Evolutionary conservation across 2,113 vertebrate species (phyloP).

Genomic region (Ctenomys sociabilis): DNA sequence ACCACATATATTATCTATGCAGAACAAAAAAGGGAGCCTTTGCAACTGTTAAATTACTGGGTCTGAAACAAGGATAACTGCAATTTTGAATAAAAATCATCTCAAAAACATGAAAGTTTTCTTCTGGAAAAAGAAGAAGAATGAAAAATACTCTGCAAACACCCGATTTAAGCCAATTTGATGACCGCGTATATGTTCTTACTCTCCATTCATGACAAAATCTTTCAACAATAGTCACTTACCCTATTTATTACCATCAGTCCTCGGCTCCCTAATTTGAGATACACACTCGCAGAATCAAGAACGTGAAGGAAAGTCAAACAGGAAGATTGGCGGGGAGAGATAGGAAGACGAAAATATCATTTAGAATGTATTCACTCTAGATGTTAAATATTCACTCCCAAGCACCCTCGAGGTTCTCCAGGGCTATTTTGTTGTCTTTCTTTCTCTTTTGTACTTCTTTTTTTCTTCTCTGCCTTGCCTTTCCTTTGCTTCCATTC

Average conservation of each 20-base stretch:
- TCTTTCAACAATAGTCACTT: slow-evolving; percentile 22
- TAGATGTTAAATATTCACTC: background rate
- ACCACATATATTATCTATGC: slow-evolving; percentile 64
- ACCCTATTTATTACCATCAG: slow-evolving; percentile 16
- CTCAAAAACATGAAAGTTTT: slow-evolving; percentile 64
- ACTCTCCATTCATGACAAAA: slow-evolving; percentile 26
- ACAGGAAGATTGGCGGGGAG: background rate
- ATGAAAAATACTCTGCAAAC: background rate
- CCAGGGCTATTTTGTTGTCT: background rate
- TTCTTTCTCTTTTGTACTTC: background rate
- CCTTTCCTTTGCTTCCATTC: background rate
- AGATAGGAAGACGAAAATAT: background rate
- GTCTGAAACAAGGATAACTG: slow-evolving; percentile 59
- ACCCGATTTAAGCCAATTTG: slow-evolving; percentile 55
- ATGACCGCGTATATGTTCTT: background rate
- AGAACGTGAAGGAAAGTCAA: slow-evolving; percentile 54
- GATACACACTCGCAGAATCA: background rate
- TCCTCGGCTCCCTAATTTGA: slow-evolving; percentile 23
- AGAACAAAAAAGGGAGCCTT: slow-evolving; percentile 61
- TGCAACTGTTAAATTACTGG: slow-evolving; percentile 62
- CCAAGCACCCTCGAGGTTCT: fast-evolving
- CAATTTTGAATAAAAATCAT: slow-evolving; percentile 76
- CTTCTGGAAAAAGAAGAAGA: background rate
- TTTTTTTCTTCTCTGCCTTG: background rate
- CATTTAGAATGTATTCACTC: background rate